Evolutionary conservation across 2,113 vertebrate species (phyloP), one percentile per base, ranked within the genome.

Genomic region (Halichoeres trimaculatus): DNA sequence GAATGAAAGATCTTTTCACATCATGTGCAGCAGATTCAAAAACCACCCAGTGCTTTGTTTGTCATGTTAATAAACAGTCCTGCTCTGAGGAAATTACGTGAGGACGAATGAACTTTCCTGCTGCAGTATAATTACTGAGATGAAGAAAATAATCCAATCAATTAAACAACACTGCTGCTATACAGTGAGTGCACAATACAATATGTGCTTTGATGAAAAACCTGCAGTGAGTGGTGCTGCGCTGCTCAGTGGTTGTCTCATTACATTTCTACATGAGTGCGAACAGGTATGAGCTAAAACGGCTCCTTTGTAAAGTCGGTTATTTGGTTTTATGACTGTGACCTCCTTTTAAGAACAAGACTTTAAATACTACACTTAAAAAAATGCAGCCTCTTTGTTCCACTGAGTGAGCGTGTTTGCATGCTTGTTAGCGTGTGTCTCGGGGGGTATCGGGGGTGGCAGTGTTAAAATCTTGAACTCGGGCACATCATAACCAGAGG

Each of bases 211-310:
- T n/a, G 45, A n/a, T 48, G 19, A 20, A 10, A 45, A 41, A 40
- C 40, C 14, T 14, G 40, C 12, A 41, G 5, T 41, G 14, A 14
- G 40, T 8, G 17, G 14, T 8, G 2, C 17, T 45, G 43, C 17
- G 43, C 43, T 45, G 14, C 17, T 19, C 17, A 45, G 14, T 45
- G 5, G 3, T 45, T 45, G 7, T 4, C 19, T 48, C 45, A 48
- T 48, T 48, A 48, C 34, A 6, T 38, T 22, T 10, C 24, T 38
- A 30, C 35, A 35, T 57, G 12, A 52, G 40, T 75, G 70, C 24
- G 64, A 70, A 64, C 47, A 58, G n/a, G n/a, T 58, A 26, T 41
- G 13, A 24, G n/a, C 38, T 38, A 47, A 63, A 70, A 69, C 73
- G 41, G 67, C 45, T 45, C 26, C 17, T 63, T 57, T 65, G 34